Percentiles rank a stretch among this genome's conserved stretches.
phyloP scores from a whole-genome alignment of 2,888 invertebrate genomes.

The Andrena trimmerana region DNA sequence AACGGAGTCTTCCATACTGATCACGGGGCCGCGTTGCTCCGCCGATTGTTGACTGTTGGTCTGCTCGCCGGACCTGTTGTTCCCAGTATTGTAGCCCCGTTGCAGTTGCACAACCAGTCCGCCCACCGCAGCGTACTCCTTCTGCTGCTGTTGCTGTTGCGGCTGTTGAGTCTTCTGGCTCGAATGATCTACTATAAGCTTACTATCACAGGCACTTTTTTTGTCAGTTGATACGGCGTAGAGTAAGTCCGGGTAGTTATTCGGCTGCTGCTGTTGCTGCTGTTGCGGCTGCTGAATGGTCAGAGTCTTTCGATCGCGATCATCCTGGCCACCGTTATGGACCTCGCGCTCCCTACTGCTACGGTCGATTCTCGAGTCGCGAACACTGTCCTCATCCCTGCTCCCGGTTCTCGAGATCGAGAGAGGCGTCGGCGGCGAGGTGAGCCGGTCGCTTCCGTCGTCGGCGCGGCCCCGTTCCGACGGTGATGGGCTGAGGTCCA shows the following conservation, averaged over 20 bases:
- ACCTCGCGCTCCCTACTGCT: constrained; percentile 81
- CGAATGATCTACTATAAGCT: constrained; percentile 85
- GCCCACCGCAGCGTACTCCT: constrained; percentile 77
- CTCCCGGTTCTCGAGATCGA: constrained; percentile 79
- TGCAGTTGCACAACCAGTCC: constrained; percentile 83
- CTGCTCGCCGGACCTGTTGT: constrained; percentile 71
- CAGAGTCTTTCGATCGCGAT: constrained; percentile 74
- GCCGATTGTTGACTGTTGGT: constrained; percentile 70
- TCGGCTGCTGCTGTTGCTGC: constrained; percentile 71
- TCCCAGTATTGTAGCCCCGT: constrained; percentile 79
- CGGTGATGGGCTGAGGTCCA: constrained; percentile 83
- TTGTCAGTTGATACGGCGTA: constrained; percentile 85
- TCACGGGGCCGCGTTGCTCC: constrained; percentile 76
- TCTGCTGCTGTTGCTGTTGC: constrained; percentile 83
- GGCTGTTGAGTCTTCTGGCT: constrained; percentile 84
- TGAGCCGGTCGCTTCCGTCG: constrained; percentile 81
- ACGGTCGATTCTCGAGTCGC: constrained; percentile 79
- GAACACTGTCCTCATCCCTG: constrained; percentile 79
- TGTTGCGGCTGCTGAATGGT: constrained; percentile 64
- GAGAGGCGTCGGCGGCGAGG: constrained; percentile 81
- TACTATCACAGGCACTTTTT: constrained; percentile 86
- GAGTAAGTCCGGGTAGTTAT: constrained; percentile 84
- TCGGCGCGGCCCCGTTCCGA: constrained; percentile 80
- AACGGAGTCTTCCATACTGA: constrained; percentile 83
- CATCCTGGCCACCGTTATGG: constrained; percentile 79